A percentile compares a stretch with the other conserved stretches of the same genome.
These are phyloP conservation scores for Elysia crispata DNA, from an alignment of 2,888 invertebrate species.

Conservation along the genomic window DNA sequence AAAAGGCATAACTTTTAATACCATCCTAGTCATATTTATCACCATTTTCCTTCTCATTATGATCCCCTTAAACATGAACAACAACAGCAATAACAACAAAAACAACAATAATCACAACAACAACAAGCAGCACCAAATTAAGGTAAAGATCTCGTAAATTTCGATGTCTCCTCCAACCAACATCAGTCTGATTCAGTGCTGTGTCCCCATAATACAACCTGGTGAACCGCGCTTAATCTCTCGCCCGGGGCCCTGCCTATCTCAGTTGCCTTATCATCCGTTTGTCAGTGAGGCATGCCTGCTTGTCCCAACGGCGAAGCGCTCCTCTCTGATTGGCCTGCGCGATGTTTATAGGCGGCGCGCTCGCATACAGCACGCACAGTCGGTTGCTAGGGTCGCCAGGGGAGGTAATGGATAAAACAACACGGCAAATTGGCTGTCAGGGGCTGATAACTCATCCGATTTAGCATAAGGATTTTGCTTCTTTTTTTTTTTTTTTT, in stretches of 20 bases:
- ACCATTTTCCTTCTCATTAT: slow-evolving; percentile 35
- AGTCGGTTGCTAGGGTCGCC: slow-evolving; percentile 17
- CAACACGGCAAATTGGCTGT: slow-evolving; percentile 40
- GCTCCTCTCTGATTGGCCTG: slow-evolving; percentile 24
- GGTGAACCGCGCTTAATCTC: too few species aligned
- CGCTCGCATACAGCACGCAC: slow-evolving; percentile 27
- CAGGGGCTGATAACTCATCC: not conserved
- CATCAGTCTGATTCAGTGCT: too few species aligned
- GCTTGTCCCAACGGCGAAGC: too few species aligned
- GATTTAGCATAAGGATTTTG: too few species aligned
- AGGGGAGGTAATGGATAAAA: slow-evolving; percentile 31
- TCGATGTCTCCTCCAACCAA: too few species aligned
- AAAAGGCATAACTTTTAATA: slow-evolving; percentile 25
- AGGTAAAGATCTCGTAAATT: too few species aligned
- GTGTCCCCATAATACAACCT: too few species aligned
- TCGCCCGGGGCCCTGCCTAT: too few species aligned
- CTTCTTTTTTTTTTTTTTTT: too few species aligned
- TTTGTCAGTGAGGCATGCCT: too few species aligned
- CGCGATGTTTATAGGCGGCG: slow-evolving; percentile 19
- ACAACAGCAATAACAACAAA: slow-evolving; percentile 27
- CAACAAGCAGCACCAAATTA: not conserved
- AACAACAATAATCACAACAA: not conserved
- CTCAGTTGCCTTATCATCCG: too few species aligned
- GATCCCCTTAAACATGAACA: slow-evolving; percentile 33
- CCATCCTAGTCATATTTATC: slow-evolving; percentile 2